Evolutionary conservation across 2,888 invertebrate genomes (phyloP), one percentile per base, ranked within the genome.

Genomic region (Neoascia interrupta): DNA sequence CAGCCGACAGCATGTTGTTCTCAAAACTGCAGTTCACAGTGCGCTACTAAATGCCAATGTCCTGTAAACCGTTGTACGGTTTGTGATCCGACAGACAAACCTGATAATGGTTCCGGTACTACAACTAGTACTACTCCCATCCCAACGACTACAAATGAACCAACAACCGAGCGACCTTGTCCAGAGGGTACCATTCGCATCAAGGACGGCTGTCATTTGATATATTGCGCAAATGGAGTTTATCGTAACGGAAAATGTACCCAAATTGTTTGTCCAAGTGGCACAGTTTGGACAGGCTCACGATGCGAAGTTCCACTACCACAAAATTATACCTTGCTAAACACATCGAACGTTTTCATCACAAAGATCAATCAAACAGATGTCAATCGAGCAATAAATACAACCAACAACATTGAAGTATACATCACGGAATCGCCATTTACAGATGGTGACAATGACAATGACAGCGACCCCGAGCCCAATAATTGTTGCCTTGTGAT

Each of bases 401-500:
- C 82, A 63, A 79, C 82, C 2, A 84, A 85, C 18, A 84, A 84
- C 36, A 4, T 84, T 8, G 5, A 41, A 1, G 75, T 86, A 1
- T 82, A 85, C 43, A 82, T 84, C 0, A 54, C 69, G 0, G 54
- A 69, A 6, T 23, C 49, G 23, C 47, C 56, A 16, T 60, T 83
- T 21, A 23, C 37, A 6, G 5, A 82, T n/a, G n/a, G n/a, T n/a
- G n/a, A n/a, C n/a, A n/a, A n/a, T n/a, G 2, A 28, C 58, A 8
- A 13, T 28, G 10, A n/a, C 15, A 13, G 6, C 56, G 15, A 16
- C 28, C 2, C 15, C 18, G 0, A 1, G 5, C 26, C 18, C 16
- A 11, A 11, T 21, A 11, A 74, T 1, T 87, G 87, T 58, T 87
- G 87, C 54, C 81, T 56, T 2, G 83, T 87, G 8, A 45, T 84